Evolutionary conservation across 35 echinoderm and acorn worm genomes (phyloP).

Genomic region (Diadema setosum): DNA sequence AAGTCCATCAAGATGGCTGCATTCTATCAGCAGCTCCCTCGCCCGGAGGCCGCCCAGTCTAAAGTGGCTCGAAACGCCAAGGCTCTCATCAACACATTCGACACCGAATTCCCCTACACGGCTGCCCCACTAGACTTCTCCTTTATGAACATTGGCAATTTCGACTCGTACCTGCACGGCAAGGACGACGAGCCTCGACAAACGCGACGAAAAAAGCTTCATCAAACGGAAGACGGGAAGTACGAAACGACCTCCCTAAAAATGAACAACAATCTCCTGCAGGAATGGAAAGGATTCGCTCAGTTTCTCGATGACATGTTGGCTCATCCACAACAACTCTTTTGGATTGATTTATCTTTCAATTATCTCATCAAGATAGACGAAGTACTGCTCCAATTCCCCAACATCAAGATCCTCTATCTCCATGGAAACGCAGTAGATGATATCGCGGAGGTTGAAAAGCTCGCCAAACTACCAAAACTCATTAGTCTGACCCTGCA

Average conservation of each 20-base stretch:
- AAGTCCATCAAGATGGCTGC: slow-evolving; percentile 22
- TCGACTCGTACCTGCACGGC: slow-evolving; percentile 19
- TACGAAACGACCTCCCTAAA: slow-evolving; percentile 65
- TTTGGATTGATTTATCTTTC: slow-evolving; percentile 87
- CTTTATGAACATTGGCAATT: slow-evolving; percentile 65
- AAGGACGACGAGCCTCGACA: slow-evolving; percentile 51
- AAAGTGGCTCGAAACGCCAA: neutral
- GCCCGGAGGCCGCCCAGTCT: neutral
- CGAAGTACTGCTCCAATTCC: slow-evolving; percentile 58
- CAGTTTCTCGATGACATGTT: slow-evolving; percentile 40
- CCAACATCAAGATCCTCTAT: slow-evolving; percentile 87
- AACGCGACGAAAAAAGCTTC: slow-evolving; percentile 29
- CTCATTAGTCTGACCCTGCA: slow-evolving; percentile 74
- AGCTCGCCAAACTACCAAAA: slow-evolving; percentile 35
- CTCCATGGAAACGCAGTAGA: slow-evolving; percentile 91
- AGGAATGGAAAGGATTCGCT: slow-evolving; percentile 75
- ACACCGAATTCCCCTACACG: slow-evolving; percentile 19
- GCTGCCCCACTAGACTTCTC: slow-evolving; percentile 89
- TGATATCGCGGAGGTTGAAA: slow-evolving; percentile 61
- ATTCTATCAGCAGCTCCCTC: neutral
- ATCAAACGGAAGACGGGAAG: slow-evolving; percentile 57
- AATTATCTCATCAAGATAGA: slow-evolving; percentile 79
- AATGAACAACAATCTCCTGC: slow-evolving; percentile 86
- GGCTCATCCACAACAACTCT: slow-evolving; percentile 37
- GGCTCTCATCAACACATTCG: neutral